Conservation (phyloP, 1,140 invertebrate species). For the Ephestia elutella region DNA sequence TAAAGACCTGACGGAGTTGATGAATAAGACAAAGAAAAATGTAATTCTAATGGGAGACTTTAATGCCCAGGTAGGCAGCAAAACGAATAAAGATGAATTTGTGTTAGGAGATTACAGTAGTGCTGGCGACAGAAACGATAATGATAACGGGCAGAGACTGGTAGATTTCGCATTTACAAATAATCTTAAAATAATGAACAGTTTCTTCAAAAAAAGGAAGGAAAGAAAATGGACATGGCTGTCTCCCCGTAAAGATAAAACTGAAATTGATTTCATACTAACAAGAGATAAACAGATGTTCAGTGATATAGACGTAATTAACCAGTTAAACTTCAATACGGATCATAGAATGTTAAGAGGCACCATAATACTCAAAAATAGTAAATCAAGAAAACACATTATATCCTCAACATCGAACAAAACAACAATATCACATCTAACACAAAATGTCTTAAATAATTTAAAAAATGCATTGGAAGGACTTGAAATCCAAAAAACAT, state of each 20-base stretch:
- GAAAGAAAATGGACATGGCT: constrained; percentile 2
- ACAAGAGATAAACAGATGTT: background rate
- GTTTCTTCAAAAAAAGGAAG: constrained; percentile 2
- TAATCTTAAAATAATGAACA: constrained; percentile 5
- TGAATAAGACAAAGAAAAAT: background rate
- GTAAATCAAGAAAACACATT: constrained; percentile 18
- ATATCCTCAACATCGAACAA: constrained; percentile 4
- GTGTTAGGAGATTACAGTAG: background rate
- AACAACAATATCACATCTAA: background rate
- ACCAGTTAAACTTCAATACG: constrained; percentile 30
- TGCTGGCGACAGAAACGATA: no score
- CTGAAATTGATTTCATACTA: constrained; percentile 12
- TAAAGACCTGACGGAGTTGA: background rate
- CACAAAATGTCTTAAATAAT: constrained; percentile 15
- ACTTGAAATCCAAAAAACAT: background rate
- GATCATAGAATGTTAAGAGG: constrained; percentile 34
- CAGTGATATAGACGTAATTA: constrained; percentile 13
- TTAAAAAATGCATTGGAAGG: constrained; percentile 15
- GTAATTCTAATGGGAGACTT: constrained; percentile 7
- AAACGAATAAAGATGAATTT: constrained; percentile 1
- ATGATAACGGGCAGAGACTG: constrained; percentile 4
- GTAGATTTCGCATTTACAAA: background rate
- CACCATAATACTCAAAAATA: background rate
- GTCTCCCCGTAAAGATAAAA: background rate
- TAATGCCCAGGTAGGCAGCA: constrained; percentile 3